Percentiles rank a stretch among this genome's conserved stretches.
These are phyloP conservation scores for Sarcophaga carnaria DNA, from an alignment of 2,888 invertebrate species.

Conservation along the genomic window DNA sequence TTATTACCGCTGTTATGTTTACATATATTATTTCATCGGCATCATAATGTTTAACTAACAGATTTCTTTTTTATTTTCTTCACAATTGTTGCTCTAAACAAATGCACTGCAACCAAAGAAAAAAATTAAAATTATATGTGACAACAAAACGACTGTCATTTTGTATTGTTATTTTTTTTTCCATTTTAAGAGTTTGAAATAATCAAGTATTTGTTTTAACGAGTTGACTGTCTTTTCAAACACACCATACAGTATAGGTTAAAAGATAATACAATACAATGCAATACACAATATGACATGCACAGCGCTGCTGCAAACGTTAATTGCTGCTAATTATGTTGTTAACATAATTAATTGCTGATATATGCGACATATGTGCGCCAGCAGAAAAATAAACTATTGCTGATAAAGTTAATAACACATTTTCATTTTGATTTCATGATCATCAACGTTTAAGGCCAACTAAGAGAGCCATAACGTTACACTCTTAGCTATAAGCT, in stretches of 20 bases:
- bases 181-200: neutral
- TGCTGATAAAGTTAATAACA: constrained; percentile 4
- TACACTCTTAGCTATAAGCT: constrained; percentile 1
- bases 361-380: neutral
- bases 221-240: constrained; percentile 1
- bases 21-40: neutral
- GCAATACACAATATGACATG: neutral
- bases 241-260: neutral
- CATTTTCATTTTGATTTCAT: constrained; percentile 14
- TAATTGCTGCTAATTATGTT: constrained; percentile 52
- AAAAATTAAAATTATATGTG: neutral
- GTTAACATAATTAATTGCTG: constrained; percentile 35
- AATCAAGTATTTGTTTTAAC: neutral
- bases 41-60: neutral
- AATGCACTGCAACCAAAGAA: neutral
- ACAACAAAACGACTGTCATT: neutral
- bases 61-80: neutral
- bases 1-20: neutral
- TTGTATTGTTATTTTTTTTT: neutral
- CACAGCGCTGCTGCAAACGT: neutral
- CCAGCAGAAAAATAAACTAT: too few species aligned
- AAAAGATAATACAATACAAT: neutral
- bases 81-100: neutral
- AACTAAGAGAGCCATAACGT: neutral
- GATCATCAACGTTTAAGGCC: constrained; percentile 29